Conservation (phyloP, 2,888 invertebrate species). For the Campopleginae sp. region DNA sequence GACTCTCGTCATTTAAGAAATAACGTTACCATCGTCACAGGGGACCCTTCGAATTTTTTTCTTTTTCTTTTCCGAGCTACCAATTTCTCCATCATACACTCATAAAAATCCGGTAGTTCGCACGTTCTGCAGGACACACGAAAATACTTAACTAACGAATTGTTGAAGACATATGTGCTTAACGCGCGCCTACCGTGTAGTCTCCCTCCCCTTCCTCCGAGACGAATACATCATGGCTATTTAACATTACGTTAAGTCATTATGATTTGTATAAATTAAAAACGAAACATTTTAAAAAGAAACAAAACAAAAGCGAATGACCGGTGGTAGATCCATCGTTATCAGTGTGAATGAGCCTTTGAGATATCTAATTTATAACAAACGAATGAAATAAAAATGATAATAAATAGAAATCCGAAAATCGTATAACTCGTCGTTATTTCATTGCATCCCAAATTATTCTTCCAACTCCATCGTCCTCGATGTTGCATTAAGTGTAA, state of each 20-base stretch:
- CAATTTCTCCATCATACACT: slow-evolving; percentile 60
- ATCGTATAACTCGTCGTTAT: slow-evolving; percentile 46
- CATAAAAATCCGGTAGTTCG: slow-evolving; percentile 48
- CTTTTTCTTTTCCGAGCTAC: slow-evolving; percentile 51
- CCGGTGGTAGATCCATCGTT: slow-evolving; percentile 79
- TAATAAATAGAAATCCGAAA: slow-evolving; percentile 71
- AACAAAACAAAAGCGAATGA: slow-evolving; percentile 70
- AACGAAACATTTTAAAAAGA: slow-evolving; percentile 62
- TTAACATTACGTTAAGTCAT: slow-evolving; percentile 66
- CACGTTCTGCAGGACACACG: slow-evolving; percentile 72
- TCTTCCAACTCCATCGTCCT: background rate
- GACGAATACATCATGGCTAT: slow-evolving; percentile 50
- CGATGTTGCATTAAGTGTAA: background rate
- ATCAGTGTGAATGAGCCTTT: slow-evolving; percentile 82
- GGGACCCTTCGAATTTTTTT: slow-evolving; percentile 40
- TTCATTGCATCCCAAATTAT: background rate
- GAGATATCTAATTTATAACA: slow-evolving; percentile 74
- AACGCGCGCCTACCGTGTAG: slow-evolving; percentile 62
- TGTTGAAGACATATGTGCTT: slow-evolving; percentile 66
- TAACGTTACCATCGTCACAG: slow-evolving; percentile 50
- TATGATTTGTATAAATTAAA: slow-evolving; percentile 72
- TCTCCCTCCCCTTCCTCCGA: slow-evolving; percentile 41
- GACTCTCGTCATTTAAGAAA: slow-evolving; percentile 48
- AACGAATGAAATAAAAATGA: slow-evolving; percentile 63
- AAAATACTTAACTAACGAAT: slow-evolving; percentile 73